phyloP scores from a whole-genome alignment of 2,113 vertebrate species.

The Archocentrus centrarchus region DNA sequence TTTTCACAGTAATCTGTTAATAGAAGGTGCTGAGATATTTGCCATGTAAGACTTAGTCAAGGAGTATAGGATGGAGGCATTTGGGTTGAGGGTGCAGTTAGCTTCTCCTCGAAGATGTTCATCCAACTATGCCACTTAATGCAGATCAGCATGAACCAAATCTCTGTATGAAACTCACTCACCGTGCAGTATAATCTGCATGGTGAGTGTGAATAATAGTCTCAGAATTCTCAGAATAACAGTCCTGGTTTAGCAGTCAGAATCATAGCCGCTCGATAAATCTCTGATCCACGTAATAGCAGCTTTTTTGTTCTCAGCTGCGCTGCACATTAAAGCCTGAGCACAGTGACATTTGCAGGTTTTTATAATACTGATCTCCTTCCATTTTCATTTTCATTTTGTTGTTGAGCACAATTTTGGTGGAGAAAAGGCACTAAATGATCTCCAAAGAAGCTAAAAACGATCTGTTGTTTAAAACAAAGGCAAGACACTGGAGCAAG shows the following conservation, averaged over 20 bases:
- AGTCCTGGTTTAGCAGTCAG: background rate
- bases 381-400: conserved; percentile 35
- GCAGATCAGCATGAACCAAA: background rate
- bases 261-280: conserved; percentile 9
- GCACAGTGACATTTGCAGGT: conserved; percentile 29
- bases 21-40: background rate
- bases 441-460: conserved; percentile 39
- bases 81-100: conserved; percentile 13
- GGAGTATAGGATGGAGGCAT: background rate
- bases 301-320: conserved; percentile 19
- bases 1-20: background rate
- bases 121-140: background rate
- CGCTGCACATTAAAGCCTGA: background rate
- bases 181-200: background rate
- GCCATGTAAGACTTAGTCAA: background rate
- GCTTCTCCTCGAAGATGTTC: conserved; percentile 7
- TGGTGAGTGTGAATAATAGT: background rate
- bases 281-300: background rate
- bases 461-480: conserved; percentile 16
- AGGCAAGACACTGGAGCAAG: conserved; percentile 1
- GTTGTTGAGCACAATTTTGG: background rate
- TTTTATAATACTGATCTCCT: background rate
- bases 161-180: background rate
- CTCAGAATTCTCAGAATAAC: no score
- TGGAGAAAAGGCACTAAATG: background rate